Percentiles rank a stretch among this genome's conserved stretches.
Evolutionary conservation across 2,113 vertebrate species (phyloP).

Genomic region (Neolamprologus devosi): DNA sequence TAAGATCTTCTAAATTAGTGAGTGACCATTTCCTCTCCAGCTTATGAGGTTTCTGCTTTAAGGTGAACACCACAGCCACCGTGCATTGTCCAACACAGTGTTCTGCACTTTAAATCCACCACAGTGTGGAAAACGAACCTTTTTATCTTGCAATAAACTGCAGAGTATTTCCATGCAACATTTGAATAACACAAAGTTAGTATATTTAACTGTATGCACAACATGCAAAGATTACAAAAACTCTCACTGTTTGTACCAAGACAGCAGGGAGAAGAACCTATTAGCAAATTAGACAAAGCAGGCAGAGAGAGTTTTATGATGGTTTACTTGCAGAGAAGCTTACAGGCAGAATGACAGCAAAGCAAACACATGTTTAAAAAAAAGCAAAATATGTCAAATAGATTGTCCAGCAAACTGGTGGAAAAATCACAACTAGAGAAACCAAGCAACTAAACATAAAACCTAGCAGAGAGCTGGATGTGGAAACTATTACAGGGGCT

Average conservation of each 20-base stretch:
- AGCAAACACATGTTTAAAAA: not conserved
- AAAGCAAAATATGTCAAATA: not conserved
- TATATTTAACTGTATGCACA: not conserved
- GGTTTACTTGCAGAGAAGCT: not conserved
- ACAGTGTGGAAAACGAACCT: not conserved
- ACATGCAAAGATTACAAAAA: not conserved
- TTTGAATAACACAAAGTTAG: not conserved
- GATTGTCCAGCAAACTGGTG: not conserved
- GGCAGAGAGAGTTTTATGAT: not conserved
- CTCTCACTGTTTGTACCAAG: not conserved
- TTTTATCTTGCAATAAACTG: not conserved
- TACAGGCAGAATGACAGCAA: not conserved
- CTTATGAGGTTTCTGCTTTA: not conserved
- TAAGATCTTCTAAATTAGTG: not conserved
- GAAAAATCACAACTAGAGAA: not conserved
- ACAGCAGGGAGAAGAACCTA: fast-evolving
- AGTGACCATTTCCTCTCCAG: not conserved
- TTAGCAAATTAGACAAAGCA: not conserved
- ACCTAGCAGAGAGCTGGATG: not conserved
- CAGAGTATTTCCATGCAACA: not conserved
- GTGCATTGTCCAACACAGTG: not conserved
- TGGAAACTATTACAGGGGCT: not conserved
- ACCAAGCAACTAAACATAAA: not conserved
- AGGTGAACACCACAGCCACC: not conserved
- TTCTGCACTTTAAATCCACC: not conserved